Evolutionary conservation across 2,113 vertebrate genomes (phyloP), one percentile per base, ranked within the genome.

Genomic region (Anarhynchus alexandrinus): DNA sequence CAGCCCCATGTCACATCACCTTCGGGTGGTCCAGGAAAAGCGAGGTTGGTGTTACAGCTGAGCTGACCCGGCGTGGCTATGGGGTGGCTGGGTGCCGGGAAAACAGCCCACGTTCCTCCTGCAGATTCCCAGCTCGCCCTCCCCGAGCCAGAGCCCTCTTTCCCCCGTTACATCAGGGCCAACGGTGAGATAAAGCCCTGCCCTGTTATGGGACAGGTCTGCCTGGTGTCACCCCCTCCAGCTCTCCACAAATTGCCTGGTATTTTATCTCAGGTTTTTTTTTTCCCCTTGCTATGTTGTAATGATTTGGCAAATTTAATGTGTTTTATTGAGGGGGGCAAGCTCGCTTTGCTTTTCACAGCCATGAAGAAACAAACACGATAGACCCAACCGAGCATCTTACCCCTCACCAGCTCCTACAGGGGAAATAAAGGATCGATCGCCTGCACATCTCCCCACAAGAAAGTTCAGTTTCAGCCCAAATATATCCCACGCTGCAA

Each of bases 111-210:
- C 15, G 47, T 36, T 92, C 85, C 91, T 66, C 74, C 78, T 62
- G n/a, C 52, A 43, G 36, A 42, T 45, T 32, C 91, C 89, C 96
- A 97, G 77, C 74, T 76, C 86, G 45, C 57, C 79, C 54, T 62
- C 79, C 70, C 58, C 90, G 95, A 96, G 88, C 96, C 97, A 95
- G 72, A 71, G 36, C 61, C 5, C 40, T 76, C 47, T 69, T 84
- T 79, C 42, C 58, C 45, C 45, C 11, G 5, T 52, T 67, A 59
- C 14, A 29, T 40, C 10, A 2, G 36, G 61, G 82, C 88, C 70
- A 51, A 2, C 0, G 0, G 45, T 38, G 85, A 87, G 81, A 67
- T 40, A 86, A 81, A 57, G 2, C 55, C 42, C 23, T 82, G 71
- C 88, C 74, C 47, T 69, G 43, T 29, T 16, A 72, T 1, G 47